Conservation (phyloP, 2,797 vertebrate species). For the Bucorvus abyssinicus region DNA sequence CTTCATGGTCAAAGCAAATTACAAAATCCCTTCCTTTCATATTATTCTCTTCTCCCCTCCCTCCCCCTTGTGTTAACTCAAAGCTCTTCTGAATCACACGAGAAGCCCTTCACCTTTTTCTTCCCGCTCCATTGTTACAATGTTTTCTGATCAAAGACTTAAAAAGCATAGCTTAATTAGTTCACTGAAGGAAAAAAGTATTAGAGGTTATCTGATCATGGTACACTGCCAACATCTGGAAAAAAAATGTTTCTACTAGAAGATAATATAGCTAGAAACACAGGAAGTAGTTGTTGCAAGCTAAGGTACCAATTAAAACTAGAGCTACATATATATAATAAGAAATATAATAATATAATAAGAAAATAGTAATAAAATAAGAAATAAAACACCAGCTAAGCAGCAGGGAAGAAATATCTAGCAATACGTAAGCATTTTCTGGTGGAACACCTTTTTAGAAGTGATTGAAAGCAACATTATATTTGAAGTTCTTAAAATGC, state of each 20-base stretch:
- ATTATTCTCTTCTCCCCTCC: neutral
- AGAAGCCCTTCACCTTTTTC: neutral
- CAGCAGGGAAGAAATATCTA: neutral
- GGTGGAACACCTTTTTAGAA: neutral
- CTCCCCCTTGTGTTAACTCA: neutral
- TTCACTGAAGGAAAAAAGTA: neutral
- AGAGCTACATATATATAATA: neutral
- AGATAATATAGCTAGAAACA: neutral
- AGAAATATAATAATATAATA: neutral
- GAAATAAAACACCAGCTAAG: neutral
- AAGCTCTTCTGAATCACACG: neutral
- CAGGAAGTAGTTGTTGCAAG: neutral
- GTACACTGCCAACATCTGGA: neutral
- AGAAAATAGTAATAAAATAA: neutral
- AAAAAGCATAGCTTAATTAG: neutral
- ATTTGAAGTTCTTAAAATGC: neutral
- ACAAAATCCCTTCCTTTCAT: neutral
- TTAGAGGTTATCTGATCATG: neutral
- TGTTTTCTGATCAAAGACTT: neutral
- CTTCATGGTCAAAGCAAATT: neutral
- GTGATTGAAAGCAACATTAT: neutral
- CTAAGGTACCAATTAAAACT: neutral
- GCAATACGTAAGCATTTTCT: neutral
- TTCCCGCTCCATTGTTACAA: neutral
- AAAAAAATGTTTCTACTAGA: neutral